phyloP scores from a whole-genome alignment of 2,888 invertebrate genomes.

The Nomada ferruginata region DNA sequence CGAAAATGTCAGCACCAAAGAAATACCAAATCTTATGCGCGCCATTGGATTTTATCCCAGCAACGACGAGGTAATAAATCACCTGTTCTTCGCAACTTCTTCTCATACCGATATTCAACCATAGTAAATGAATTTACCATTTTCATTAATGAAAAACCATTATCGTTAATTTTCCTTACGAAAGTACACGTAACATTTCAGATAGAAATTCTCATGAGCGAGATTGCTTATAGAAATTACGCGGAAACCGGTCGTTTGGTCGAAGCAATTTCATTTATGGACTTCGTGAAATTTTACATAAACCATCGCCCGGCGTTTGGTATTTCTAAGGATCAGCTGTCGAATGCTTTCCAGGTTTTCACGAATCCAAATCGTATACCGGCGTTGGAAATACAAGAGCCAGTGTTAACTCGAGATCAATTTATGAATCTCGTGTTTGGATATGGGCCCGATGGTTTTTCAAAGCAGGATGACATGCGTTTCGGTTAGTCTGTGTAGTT shows the following conservation, averaged over 20 bases:
- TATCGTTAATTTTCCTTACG: background rate
- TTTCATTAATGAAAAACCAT: background rate
- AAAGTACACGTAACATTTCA: slow-evolving; percentile 70
- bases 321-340: slow-evolving; percentile 84
- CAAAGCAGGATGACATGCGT: slow-evolving; percentile 4
- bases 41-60: slow-evolving; percentile 91
- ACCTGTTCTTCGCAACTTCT: background rate
- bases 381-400: slow-evolving; percentile 57
- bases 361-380: background rate
- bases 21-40: slow-evolving; percentile 90
- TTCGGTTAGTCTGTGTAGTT: slow-evolving; percentile 49
- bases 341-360: slow-evolving; percentile 83
- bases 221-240: slow-evolving; percentile 86
- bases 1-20: slow-evolving; percentile 87
- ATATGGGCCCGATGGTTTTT: slow-evolving; percentile 73
- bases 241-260: slow-evolving; percentile 83
- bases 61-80: slow-evolving; percentile 88
- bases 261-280: slow-evolving; percentile 87
- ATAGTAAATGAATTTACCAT: background rate
- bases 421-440: slow-evolving; percentile 84
- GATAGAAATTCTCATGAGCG: slow-evolving; percentile 87
- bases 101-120: no score
- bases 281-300: slow-evolving; percentile 88
- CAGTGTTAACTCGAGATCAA: slow-evolving; percentile 82
- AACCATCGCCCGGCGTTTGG: slow-evolving; percentile 88